Base-by-base conservation (phyloP, 2,888 invertebrate species). In the Sinhomidia bicolor region DNA sequence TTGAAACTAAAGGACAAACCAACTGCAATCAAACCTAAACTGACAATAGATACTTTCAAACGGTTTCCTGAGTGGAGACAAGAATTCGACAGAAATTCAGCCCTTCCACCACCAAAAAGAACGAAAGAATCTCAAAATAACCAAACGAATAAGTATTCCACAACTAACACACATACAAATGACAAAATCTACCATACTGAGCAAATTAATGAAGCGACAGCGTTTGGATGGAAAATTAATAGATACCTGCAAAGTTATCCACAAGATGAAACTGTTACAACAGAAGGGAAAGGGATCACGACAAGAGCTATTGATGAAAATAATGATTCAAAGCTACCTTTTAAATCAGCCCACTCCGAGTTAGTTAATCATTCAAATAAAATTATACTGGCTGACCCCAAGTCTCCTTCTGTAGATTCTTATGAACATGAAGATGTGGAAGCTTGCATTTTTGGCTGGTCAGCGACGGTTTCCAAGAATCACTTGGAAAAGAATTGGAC, bases 11-110 rank as follows among this genome's bases (percentile, higher is more conserved):
- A 26, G 62, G 9, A 36, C 5, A 36, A 20, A 14, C 44, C 65
- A n/a, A 14, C 36, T 47, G 10, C 26, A 7, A 83, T 1, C 14
- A 89, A 81, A 26, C 83, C 89, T 26, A 44, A 14, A 17, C 23
- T 89, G 26, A 89, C 82, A 10, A 17, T 51, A 14, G 76, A 26
- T 32, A 62, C 78, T 7, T 84, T 89, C 60, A 36, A 84, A n/a
- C 78, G 57, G 29, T 87, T 89, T 87, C 32, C 83, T 14, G 84
- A 29, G 29, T 89, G 86, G 89, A 47, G 10, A 29, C 78, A 20
- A 12, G 80, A 80, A 10, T 71, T 86, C 7, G 41, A 81, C 1
- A 36, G 47, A 29, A n/a, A n/a, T n/a, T n/a, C n/a, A n/a, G n/a
- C 26, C 7, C 20, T 9, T 41, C 14, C 36, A 32, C 41, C 65